These are phyloP conservation scores for Charanyca ferruginea DNA, from an alignment of 2,888 invertebrate genomes.

Conservation along the genomic window DNA sequence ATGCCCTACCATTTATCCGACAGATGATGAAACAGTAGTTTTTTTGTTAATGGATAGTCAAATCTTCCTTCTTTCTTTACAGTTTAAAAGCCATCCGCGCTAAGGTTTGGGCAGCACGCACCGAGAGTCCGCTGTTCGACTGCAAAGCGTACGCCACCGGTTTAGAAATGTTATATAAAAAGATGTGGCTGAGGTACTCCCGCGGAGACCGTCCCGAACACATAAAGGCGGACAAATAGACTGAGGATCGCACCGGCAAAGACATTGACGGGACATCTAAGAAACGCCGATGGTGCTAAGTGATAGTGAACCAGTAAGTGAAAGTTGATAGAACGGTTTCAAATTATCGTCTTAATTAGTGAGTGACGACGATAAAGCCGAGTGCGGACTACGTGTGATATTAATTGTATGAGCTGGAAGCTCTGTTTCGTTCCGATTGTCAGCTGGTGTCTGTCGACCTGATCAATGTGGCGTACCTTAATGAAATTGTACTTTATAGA, in stretches of 20 bases:
- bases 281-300: conserved; percentile 72
- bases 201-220: conserved; percentile 96
- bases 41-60: not conserved
- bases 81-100: conserved; percentile 97
- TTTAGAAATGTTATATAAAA: conserved; percentile 96
- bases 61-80: conserved; percentile 67
- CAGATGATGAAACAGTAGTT: not conserved
- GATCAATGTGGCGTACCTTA: conserved; percentile 54
- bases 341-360: conserved; percentile 27
- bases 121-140: conserved; percentile 97
- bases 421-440: conserved; percentile 53
- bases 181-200: conserved; percentile 97
- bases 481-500: conserved; percentile 44
- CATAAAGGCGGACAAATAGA: conserved; percentile 90
- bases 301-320: conserved; percentile 57
- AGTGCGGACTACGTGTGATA: conserved; percentile 65
- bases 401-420: conserved; percentile 62
- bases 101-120: conserved; percentile 98
- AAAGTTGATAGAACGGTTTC: conserved; percentile 29
- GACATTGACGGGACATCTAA: conserved; percentile 59
- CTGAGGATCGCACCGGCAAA: conserved; percentile 44
- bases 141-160: conserved; percentile 98
- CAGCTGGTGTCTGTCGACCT: conserved; percentile 41
- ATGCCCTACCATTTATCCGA: too few species aligned
- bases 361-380: conserved; percentile 47